Base-by-base conservation (phyloP, 2,888 invertebrate genomes). In the Drosophila rubida region DNA sequence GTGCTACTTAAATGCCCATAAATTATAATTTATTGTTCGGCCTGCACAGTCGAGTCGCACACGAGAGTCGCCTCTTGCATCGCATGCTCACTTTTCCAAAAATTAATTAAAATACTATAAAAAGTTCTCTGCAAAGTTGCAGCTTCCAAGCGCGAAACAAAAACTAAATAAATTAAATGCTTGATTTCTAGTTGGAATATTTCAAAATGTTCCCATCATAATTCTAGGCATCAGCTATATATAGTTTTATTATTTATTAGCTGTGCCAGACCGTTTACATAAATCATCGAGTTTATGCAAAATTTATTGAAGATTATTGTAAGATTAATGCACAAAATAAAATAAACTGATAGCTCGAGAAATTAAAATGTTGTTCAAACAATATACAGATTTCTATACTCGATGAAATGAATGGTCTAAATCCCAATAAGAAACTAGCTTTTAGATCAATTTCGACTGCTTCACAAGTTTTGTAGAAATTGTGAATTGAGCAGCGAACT, bases 11-110 rank as follows among this genome's bases (percentile, higher is more conserved):
- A 85, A 88, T 78, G 76, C 66, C 81, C 74, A 85, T 85, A 85
- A 85, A 88, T 88, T 88, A 86, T 88, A 88, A 88, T 87, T 84
- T 85, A 88, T 88, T 78, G 86, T 70, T 68, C 54, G 41, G 61
- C 30, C 30, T 41, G 32, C 50, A 45, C 66, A 11, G 23, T 11
- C 5, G 7, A 23, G 44, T 25, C n/a, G 11, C 23, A 23, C n/a
- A 14, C 72, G 73, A 73, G 74, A 60, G 69, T 23, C 13, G 68
- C 39, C 54, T 54, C 67, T 27, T 54, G 11, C 8, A 50, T 50
- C 22, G 8, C 27, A 39, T 16, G 11, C 25, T 25, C 22, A 35
- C 11, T 22, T 11, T 54, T 32, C 23, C 14, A 39, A 46, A 46
- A 46, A 55, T 45, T 37, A 46, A 46, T 46, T 46, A 57, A 57